Conservation (phyloP, 2,888 invertebrate genomes). For the Nemoura dubitans region DNA sequence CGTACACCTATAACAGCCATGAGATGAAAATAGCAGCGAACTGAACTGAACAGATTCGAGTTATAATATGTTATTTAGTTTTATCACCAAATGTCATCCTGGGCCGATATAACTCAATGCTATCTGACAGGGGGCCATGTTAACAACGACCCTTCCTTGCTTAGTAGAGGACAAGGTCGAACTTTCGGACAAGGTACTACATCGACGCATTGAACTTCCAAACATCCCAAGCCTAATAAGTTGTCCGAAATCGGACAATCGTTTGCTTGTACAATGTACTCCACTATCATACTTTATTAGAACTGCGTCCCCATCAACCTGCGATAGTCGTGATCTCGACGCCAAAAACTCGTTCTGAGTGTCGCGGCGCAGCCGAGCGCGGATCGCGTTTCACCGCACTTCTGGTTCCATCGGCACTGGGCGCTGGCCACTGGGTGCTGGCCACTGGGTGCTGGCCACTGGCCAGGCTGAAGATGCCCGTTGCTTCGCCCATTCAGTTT, state of each 20-base stretch:
- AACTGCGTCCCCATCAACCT: not conserved
- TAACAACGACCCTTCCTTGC: not conserved
- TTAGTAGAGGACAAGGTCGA: conserved; percentile 8
- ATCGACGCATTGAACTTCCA: conserved; percentile 17
- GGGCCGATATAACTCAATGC: conserved; percentile 15
- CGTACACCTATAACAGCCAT: no score
- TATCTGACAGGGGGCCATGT: conserved; percentile 27
- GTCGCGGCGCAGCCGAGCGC: no score
- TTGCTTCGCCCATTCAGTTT: not conserved
- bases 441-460: no score
- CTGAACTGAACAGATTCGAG: not conserved
- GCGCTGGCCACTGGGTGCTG: no score
- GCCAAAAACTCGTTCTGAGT: not conserved
- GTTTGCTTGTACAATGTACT: not conserved
- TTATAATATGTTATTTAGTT: conserved; percentile 31
- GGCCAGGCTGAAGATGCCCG: not conserved
- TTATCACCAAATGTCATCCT: conserved; percentile 25
- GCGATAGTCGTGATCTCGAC: conserved; percentile 13
- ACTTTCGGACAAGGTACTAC: conserved; percentile 7
- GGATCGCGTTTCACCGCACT: not conserved
- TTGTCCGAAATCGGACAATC: conserved; percentile 8
- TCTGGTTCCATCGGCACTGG: not conserved
- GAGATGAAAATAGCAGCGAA: conserved; percentile 12
- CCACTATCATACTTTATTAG: conserved; percentile 20
- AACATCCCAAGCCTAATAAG: conserved; percentile 18